Evolutionary conservation across 2,888 invertebrate genomes (phyloP).

Genomic region (Nemotelus nigrinus): DNA sequence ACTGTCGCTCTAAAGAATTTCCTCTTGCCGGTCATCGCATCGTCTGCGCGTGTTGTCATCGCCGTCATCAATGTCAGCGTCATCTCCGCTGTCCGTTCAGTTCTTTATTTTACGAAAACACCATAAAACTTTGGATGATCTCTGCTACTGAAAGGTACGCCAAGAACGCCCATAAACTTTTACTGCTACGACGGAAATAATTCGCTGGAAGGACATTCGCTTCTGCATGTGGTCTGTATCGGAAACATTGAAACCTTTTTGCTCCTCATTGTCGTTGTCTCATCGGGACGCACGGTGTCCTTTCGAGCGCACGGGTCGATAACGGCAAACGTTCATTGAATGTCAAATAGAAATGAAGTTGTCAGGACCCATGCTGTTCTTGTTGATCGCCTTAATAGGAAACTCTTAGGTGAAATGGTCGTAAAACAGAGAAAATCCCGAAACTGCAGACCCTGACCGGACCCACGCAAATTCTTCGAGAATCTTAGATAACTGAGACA

Average conservation of each 20-base stretch:
- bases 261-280: not conserved
- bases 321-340: conserved; percentile 28
- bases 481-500: not conserved
- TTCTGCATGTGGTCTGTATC: conserved; percentile 39
- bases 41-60: not conserved
- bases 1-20: conserved; percentile 11
- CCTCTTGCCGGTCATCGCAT: not conserved
- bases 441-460: not conserved
- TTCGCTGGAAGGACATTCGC: conserved; percentile 37
- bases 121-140: conserved; percentile 40
- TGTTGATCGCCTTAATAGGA: conserved; percentile 38
- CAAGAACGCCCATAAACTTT: conserved; percentile 23
- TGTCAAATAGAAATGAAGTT: conserved; percentile 42
- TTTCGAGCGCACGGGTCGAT: not conserved
- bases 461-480: conserved; percentile 2
- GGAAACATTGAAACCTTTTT: conserved; percentile 31
- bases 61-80: not conserved
- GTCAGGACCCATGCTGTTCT: conserved; percentile 37
- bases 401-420: conserved; percentile 14
- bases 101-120: conserved; percentile 28
- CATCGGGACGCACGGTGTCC: conserved; percentile 8
- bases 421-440: not conserved
- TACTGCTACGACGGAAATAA: conserved; percentile 36
- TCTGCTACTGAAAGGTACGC: conserved; percentile 45
- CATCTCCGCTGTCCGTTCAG: not conserved